Base-by-base conservation (phyloP, 2,888 invertebrate species). In the Drosophila antonietae region DNA sequence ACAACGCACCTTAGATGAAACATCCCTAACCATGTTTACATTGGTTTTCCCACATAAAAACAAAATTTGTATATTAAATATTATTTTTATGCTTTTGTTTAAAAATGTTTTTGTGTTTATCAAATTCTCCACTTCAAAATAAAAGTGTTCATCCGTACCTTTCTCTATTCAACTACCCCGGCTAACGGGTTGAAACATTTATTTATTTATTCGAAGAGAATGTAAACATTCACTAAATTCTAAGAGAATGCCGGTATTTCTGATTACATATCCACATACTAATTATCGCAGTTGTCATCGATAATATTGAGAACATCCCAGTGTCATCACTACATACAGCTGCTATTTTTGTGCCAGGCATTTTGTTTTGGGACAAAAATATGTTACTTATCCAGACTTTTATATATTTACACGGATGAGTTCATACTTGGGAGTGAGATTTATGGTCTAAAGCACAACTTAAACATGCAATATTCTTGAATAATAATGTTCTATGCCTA, bases 241-340 rank as follows among this genome's bases (percentile, higher is more conserved):
- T 33, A 57, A 57, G 43, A 57, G 44, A 31, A 41, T 59, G 31
- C 59, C 59, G 59, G 59, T 33, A 43, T 60, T 52, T 41, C 7
- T 47, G 12, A 35, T 46, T 8, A 9, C 15, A n/a, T 28, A 53
- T 41, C 3, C 47, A 39, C 7, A 10, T 12, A 23, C 8, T 23
- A 39, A 39, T 9, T 28, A 39, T 18, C 39, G 31, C 47, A 41
- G 3, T 20, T 49, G 20, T 12, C 35, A 67, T 67, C 67, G 67
- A 67, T 66, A 56, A n/a, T 55, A 28, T 43, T 49, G 1, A 15
- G 18, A 33, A 39, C 14, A 52, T 9, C 9, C 4, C 23, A 46
- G 8, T 53, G 41, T n/a, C 41, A 43, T 39, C 58, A 33, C 44
- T 20, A 15, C 3, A 35, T 4, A 20, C 57, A 57, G 33, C 57